phyloP scores from a whole-genome alignment of 2,888 invertebrate genomes.

The Petrophora chlorosata region DNA sequence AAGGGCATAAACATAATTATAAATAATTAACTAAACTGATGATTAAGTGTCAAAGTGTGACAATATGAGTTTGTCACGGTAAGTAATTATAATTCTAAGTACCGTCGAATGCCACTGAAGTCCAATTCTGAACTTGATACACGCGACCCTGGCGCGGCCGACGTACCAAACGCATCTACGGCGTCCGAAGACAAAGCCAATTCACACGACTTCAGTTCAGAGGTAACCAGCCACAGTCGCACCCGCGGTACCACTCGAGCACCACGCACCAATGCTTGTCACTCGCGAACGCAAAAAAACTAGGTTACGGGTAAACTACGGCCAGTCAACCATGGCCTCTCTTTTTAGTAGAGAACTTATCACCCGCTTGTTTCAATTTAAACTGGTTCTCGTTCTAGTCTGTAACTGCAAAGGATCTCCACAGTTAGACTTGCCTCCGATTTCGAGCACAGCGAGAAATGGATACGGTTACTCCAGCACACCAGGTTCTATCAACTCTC shows the following conservation, averaged over 20 bases:
- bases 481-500: constrained; percentile 64
- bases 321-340: constrained; percentile 65
- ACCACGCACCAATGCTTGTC: constrained; percentile 62
- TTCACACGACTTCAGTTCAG: constrained; percentile 74
- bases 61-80: no score
- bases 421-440: constrained; percentile 84
- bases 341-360: constrained; percentile 3
- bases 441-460: constrained; percentile 62
- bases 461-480: constrained; percentile 72
- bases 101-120: not conserved
- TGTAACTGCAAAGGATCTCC: constrained; percentile 51
- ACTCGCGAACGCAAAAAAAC: constrained; percentile 19
- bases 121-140: constrained; percentile 35
- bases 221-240: constrained; percentile 64
- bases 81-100: constrained; percentile 8
- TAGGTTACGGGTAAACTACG: constrained; percentile 19
- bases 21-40: no score
- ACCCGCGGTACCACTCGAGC: constrained; percentile 64
- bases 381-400: constrained; percentile 50
- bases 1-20: not conserved
- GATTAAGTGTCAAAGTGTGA: no score
- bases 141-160: constrained; percentile 32
- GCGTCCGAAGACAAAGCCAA: constrained; percentile 55
- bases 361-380: constrained; percentile 35
- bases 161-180: constrained; percentile 36